Evolutionary conservation across 1,140 invertebrate genomes (phyloP), one percentile per base, ranked within the genome.

Genomic region (Kradibia gibbosae): DNA sequence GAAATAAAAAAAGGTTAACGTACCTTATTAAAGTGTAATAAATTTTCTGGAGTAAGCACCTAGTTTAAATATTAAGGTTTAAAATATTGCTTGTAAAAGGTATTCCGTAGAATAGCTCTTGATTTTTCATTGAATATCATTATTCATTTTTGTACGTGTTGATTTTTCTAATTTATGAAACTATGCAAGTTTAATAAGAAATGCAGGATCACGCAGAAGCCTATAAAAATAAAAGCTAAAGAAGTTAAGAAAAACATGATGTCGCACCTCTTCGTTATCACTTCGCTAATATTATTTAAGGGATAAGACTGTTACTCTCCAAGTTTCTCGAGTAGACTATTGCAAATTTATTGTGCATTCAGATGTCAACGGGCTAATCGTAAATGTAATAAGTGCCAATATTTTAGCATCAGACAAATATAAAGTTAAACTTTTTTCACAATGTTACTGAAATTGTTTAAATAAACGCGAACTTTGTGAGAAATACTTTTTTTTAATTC

Each of bases 401-500:
- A 8, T n/a, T 39, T 67, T 22, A 39, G 3, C 3, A 2, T 22
- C 7, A 3, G 70, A 72, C 70, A 72, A 45, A 73, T 73, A 73
- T 45, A 73, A 73, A 73, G 71, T 36, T 8, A 17, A 72, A 50
- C 71, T 34, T 20, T 7, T 17, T 7, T 48, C 45, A 10, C 45
- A 17, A 10, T 48, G 17, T 48, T 48, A 10, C 17, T 17, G 45
- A 10, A 7, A 17, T 48, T 17, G 45, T 48, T 73, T 36, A 31
- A 55, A 50, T 50, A 36, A 50, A 31, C 22, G 42, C n/a, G 42
- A 0, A 36, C 36, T 73, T 48, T 73, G 36, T 48, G 7, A 31
- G 25, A 73, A 73, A 34, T 28, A 48, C 71, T 73, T 73, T 73
- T 55, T 34, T 67, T 67, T 39, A 0, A 39, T 39, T 67, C 25